Percentiles rank a stretch among this genome's conserved stretches.
phyloP scores from a whole-genome alignment of 2,888 invertebrate species.

The Tortricodes alternella region DNA sequence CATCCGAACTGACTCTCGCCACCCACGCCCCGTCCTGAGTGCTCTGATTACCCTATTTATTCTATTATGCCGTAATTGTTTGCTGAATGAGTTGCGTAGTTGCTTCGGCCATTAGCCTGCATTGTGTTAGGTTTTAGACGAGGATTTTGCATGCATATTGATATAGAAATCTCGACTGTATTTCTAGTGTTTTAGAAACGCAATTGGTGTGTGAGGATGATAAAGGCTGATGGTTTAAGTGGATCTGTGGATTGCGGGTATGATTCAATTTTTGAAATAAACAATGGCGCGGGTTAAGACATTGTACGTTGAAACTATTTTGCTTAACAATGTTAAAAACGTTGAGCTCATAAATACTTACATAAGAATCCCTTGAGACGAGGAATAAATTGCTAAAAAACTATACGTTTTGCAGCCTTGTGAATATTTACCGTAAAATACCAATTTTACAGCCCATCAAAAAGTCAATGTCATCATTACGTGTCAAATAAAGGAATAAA shows the following conservation, averaged over 20 bases:
- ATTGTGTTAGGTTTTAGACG: conserved; percentile 59
- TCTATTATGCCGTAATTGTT: conserved; percentile 79
- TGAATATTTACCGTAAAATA: conserved; percentile 16
- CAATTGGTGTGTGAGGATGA: neutral
- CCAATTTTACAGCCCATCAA: conserved; percentile 42
- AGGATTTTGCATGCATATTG: conserved; percentile 4
- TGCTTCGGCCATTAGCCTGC: conserved; percentile 64
- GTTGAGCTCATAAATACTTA: too few species aligned
- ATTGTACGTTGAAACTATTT: conserved; percentile 12
- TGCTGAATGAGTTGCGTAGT: conserved; percentile 66
- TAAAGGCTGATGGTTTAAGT: conserved; percentile 13
- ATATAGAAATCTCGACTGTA: neutral
- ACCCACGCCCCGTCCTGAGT: conserved; percentile 59
- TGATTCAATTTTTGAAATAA: conserved; percentile 26
- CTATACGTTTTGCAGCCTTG: neutral
- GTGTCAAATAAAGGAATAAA: conserved; percentile 43
- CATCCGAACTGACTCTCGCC: conserved; percentile 36
- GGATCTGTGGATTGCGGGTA: conserved; percentile 13
- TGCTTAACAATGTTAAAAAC: too few species aligned
- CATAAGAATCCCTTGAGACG: neutral
- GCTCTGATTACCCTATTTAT: conserved; percentile 81
- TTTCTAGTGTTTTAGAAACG: neutral
- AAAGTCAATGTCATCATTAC: conserved; percentile 71
- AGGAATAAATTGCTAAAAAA: neutral
- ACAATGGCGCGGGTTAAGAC: conserved; percentile 16